These are phyloP conservation scores for Acrocephalus kingi DNA, from an alignment of 2,113 vertebrate species.

Conservation along the genomic window DNA sequence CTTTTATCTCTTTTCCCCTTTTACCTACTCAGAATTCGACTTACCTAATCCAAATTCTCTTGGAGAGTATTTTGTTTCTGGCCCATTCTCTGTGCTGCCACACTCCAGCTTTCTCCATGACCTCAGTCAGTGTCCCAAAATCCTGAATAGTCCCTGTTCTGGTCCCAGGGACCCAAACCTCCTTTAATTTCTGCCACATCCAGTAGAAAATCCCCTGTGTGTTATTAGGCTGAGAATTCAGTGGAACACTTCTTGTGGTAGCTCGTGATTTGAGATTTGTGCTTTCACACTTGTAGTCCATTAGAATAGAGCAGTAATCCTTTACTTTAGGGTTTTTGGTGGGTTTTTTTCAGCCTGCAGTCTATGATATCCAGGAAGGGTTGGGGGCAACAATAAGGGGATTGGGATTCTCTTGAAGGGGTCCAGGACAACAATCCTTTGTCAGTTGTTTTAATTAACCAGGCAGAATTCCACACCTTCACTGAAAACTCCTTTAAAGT, in stretches of 20 bases:
- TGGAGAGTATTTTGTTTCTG: not conserved
- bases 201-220: not conserved
- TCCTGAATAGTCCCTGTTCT: not conserved
- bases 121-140: not conserved
- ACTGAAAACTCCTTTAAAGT: not conserved
- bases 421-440: not conserved
- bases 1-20: not conserved
- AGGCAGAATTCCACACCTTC: not conserved
- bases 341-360: not conserved
- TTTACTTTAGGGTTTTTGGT: not conserved
- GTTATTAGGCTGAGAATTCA: not conserved
- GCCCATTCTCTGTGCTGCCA: not conserved
- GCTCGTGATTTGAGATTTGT: not conserved
- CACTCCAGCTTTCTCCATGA: not conserved
- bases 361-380: not conserved
- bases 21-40: not conserved
- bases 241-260: not conserved
- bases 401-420: not conserved
- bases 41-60: not conserved
- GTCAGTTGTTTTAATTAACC: not conserved
- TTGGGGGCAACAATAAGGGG: not conserved
- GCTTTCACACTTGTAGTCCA: not conserved
- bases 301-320: not conserved
- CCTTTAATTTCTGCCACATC: not conserved
- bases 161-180: not conserved